phyloP scores from a whole-genome alignment of 1,140 invertebrate genomes.

The Melanaphis sacchari region DNA sequence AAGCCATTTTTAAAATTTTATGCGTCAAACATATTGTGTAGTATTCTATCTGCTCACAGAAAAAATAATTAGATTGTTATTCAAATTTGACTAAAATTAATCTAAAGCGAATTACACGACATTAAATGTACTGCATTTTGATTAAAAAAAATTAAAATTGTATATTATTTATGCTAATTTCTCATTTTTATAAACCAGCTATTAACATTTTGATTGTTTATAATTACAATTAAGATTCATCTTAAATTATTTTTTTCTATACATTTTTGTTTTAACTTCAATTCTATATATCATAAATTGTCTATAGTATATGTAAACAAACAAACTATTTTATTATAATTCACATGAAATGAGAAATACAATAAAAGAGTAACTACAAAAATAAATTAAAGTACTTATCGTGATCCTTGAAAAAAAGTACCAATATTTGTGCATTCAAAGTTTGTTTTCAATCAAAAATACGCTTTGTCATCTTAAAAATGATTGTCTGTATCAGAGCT shows the following conservation, averaged over 20 bases:
- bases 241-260: neutral
- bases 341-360: neutral
- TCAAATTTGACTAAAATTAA: too few relatives aligned
- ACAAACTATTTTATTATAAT: neutral
- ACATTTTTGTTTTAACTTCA: neutral
- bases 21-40: neutral
- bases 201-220: neutral
- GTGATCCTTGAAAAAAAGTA: neutral
- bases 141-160: neutral
- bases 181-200: neutral
- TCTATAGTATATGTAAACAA: neutral
- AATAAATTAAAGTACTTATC: slow-evolving; percentile 2
- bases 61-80: neutral
- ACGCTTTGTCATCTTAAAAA: neutral
- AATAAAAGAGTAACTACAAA: neutral
- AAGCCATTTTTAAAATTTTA: neutral
- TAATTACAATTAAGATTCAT: neutral
- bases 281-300: neutral
- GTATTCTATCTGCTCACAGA: neutral
- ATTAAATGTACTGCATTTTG: neutral
- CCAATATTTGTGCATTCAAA: neutral
- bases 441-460: neutral
- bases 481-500: neutral
- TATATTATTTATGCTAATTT: neutral
- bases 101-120: neutral